A percentile compares a stretch with the other conserved stretches of the same genome.
Evolutionary conservation across 2,888 invertebrate genomes (phyloP).

Genomic region (Athalia circularis): DNA sequence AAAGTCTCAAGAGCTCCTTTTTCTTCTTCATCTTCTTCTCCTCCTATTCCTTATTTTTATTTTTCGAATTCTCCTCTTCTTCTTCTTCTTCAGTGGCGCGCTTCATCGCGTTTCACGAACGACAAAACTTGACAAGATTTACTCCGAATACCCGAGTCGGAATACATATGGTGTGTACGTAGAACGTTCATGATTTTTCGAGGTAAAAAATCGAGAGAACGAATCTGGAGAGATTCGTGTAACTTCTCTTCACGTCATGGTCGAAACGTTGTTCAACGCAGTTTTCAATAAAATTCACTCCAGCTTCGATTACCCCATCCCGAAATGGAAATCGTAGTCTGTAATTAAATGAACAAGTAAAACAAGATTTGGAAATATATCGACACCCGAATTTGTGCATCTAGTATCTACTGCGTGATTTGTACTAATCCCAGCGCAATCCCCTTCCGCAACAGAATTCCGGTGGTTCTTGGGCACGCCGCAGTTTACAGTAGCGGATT

Average conservation of each 20-base stretch:
- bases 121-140: conserved; percentile 35
- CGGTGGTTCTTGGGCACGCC: conserved; percentile 24
- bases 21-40: background rate
- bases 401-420: too few species aligned
- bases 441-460: background rate
- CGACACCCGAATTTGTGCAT: too few species aligned
- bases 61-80: background rate
- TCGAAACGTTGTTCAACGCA: too few species aligned
- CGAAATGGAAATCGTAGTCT: too few species aligned
- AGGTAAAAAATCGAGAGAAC: background rate
- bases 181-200: background rate
- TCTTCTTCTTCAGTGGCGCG: conserved; percentile 2
- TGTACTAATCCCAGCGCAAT: background rate
- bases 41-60: too few species aligned
- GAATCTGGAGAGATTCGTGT: background rate
- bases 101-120: conserved; percentile 17
- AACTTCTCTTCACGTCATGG: background rate
- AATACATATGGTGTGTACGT: background rate
- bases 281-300: too few species aligned
- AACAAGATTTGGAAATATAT: too few species aligned
- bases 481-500: conserved; percentile 1
- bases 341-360: too few species aligned
- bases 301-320: too few species aligned
- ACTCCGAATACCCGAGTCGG: conserved; percentile 1
- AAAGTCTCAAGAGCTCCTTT: conserved; percentile 35